Evolutionary conservation across 2,888 invertebrate species (phyloP).

Genomic region (Acronicta alni): DNA sequence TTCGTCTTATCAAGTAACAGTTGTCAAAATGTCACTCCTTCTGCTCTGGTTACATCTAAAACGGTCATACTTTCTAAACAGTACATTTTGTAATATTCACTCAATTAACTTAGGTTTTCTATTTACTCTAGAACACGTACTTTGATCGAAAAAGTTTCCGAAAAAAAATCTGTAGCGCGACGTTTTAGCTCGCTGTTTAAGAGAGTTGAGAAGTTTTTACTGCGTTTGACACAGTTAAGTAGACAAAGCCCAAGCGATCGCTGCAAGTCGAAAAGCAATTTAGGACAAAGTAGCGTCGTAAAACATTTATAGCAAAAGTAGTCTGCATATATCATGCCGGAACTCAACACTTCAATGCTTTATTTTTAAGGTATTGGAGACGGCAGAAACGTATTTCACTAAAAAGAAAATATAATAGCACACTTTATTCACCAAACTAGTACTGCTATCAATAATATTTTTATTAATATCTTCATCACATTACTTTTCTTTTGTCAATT

Average conservation of each 20-base stretch:
- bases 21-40: slow-evolving; percentile 18
- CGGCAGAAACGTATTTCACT: not conserved
- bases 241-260: slow-evolving; percentile 61
- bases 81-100: slow-evolving; percentile 37
- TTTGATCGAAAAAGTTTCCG: slow-evolving; percentile 43
- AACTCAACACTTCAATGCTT: slow-evolving; percentile 63
- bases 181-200: slow-evolving; percentile 49
- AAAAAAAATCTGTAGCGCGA: slow-evolving; percentile 21
- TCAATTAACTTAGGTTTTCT: slow-evolving; percentile 42
- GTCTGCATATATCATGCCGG: slow-evolving; percentile 59
- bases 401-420: no score
- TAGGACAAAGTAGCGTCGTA: slow-evolving; percentile 65
- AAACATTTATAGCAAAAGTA: slow-evolving; percentile 70
- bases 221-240: slow-evolving; percentile 59
- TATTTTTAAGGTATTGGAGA: slow-evolving; percentile 27
- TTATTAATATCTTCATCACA: no score
- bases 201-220: slow-evolving; percentile 59
- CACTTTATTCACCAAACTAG: no score
- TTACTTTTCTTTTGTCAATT: no score
- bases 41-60: slow-evolving; percentile 18
- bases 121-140: slow-evolving; percentile 40
- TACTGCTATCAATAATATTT: no score
- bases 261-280: slow-evolving; percentile 61
- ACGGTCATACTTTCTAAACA: slow-evolving; percentile 28
- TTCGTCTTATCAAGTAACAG: slow-evolving; percentile 33